Evolutionary conservation across 2,888 invertebrate genomes (phyloP).

Genomic region (Microdon myrmicae): DNA sequence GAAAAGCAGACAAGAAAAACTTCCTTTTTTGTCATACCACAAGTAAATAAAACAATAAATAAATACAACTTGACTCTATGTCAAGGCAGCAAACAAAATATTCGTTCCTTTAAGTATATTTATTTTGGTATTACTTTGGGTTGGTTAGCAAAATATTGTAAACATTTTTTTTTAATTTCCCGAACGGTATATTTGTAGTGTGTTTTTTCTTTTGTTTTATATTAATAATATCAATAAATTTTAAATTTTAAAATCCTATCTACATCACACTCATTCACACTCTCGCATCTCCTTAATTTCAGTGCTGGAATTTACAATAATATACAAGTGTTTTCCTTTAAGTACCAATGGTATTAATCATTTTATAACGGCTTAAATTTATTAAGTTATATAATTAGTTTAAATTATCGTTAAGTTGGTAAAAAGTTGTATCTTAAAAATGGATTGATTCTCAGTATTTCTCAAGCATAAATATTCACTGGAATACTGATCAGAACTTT

Average conservation of each 20-base stretch:
- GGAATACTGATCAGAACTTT: conserved; percentile 2
- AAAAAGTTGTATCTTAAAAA: too few relatives aligned
- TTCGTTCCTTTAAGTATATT: neutral
- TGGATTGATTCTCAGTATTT: too few relatives aligned
- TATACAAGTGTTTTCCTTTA: conserved; percentile 37
- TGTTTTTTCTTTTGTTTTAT: conserved; percentile 18
- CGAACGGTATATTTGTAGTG: conserved; percentile 20
- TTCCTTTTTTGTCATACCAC: too few relatives aligned
- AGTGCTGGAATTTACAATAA: conserved; percentile 37
- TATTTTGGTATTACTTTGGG: conserved; percentile 23
- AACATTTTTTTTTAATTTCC: conserved; percentile 30
- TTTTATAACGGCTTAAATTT: conserved; percentile 7
- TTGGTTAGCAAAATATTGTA: conserved; percentile 48
- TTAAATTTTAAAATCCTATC: conserved; percentile 37
- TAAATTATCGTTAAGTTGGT: too few relatives aligned
- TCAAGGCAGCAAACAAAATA: too few relatives aligned
- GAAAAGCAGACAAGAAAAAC: too few relatives aligned
- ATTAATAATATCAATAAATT: conserved; percentile 25
- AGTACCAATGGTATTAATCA: conserved; percentile 37
- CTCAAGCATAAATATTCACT: conserved; percentile 3
- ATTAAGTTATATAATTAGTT: neutral
- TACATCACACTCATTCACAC: conserved; percentile 37
- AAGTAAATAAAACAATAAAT: too few relatives aligned
- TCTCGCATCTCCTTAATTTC: conserved; percentile 23
- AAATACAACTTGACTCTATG: too few relatives aligned